phyloP scores from a whole-genome alignment of 2,888 invertebrate species.

The Atherix ibis region DNA sequence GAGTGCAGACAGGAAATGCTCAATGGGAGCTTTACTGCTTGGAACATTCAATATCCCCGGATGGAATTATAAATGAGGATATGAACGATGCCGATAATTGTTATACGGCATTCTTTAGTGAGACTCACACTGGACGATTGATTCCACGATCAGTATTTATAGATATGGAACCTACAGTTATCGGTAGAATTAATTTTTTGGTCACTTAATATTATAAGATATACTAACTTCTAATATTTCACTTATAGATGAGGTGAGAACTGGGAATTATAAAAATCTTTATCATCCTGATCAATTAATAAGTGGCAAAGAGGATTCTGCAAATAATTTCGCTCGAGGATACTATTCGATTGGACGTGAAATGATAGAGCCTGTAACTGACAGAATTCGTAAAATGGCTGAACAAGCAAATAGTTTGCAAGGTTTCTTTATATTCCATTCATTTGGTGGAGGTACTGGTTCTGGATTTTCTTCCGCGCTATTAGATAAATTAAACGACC shows the following conservation, averaged over 20 bases:
- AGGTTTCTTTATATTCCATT: conserved; percentile 82
- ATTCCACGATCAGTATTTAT: conserved; percentile 76
- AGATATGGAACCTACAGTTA: conserved; percentile 78
- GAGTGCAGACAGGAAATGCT: conserved; percentile 63
- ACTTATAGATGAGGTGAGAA: conserved; percentile 36
- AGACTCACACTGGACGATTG: conserved; percentile 70
- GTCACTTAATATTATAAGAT: background rate
- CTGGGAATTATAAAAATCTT: conserved; percentile 53
- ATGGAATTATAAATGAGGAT: conserved; percentile 45
- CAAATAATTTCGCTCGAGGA: conserved; percentile 74
- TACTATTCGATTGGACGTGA: conserved; percentile 76
- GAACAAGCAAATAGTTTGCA: conserved; percentile 67
- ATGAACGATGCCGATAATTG: conserved; percentile 33
- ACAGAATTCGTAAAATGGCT: conserved; percentile 55
- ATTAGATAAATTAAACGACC: conserved; percentile 66
- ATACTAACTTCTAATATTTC: conserved; percentile 4
- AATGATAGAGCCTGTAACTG: conserved; percentile 55
- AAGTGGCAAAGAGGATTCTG: conserved; percentile 78
- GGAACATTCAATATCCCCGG: conserved; percentile 60
- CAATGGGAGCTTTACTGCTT: conserved; percentile 69
- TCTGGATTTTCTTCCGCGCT: conserved; percentile 71
- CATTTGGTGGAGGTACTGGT: conserved; percentile 70
- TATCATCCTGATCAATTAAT: conserved; percentile 74
- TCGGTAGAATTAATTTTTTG: too few species aligned
- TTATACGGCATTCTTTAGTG: conserved; percentile 57